Base-by-base conservation (phyloP, 1,140 invertebrate species). In the Drosophila hydei region DNA sequence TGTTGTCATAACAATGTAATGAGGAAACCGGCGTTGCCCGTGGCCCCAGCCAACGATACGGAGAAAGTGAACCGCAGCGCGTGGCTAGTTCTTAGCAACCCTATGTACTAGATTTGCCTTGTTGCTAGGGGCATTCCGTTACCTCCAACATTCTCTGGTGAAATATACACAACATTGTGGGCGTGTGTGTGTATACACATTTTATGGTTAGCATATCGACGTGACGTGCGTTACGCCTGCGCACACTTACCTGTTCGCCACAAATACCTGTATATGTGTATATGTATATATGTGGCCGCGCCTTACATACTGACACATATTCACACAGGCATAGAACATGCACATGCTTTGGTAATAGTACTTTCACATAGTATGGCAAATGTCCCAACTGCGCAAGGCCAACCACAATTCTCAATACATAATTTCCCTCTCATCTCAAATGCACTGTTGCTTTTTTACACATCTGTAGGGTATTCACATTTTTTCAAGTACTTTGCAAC, bases 71-170 rank as follows among this genome's bases (percentile, higher is more conserved):
- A 16, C 48, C 11, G 2, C 1, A 43, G 55, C 65, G 58, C 68
- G 59, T 63, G 68, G 55, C 64, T 51, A 54, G 33, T 45, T 18
- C 18, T 40, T 40, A n/a, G 25, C 42, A 23, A 30, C 25, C 14
- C 47, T 4, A 23, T 27, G 7, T 23, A 7, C 27, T 16, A 0
- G 11, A 4, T 45, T 56, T 62, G 56, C 75, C 71, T 77, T 83
- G 79, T 83, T 78, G 63, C 79, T 68, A 67, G 79, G 79, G 63
- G 55, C 61, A 78, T 83, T 75, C 63, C 64, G 56, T 68, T 72
- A 56, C 50, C 61, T 74, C 75, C 69, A 52, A 59, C 62, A 38
- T 18, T 50, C 50, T 21, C 19, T 63, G 58, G 61, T 54, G 54
- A 64, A 71, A 64, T 56, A 43, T 16, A n/a, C 5, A 3, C 3